Base-by-base conservation (phyloP, 2,797 vertebrate genomes). In the Trichosurus vulpecula region DNA sequence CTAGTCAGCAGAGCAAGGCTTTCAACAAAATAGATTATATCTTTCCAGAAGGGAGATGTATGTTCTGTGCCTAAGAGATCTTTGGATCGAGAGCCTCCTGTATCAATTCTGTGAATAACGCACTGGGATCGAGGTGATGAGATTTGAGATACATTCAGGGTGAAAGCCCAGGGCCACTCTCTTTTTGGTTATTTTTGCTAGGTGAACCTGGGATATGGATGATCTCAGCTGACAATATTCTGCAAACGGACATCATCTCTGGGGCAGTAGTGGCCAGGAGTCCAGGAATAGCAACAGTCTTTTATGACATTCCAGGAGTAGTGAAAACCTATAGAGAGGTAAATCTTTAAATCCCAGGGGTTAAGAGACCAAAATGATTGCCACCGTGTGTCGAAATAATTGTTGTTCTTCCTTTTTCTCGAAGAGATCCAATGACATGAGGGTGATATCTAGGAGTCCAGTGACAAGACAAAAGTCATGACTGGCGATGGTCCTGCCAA, bases 321-420 rank as follows among this genome's bases (percentile, higher is more conserved):
- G 97, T 98, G 90, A 98, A 96, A 97, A 98, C 98, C 13, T 98
- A 98, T 41, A 95, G 97, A 98, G 98, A 98, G 98, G 98, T 98
- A 97, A 97, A 89, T 52, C 56, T 47, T 91, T 14, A 1, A 25
- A 1, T 2, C 35, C 12, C 29, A 35, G 16, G 30, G 57, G 91
- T 92, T 25, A 92, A 92, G 35, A 94, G 52, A 54, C 61, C 53
- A 61, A 52, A 54, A 19, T 6, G 6, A 90, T 35, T 11, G 13
- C 52, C 94, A 81, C 54, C 52, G 41, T n/a, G 35, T 52, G 25
- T 52, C 55, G 35, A 4, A 81, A 25, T 51, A 51, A 87, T 27
- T 47, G 66, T 41, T 81, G 19, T 74, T 74, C 58, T 6, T 66
- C 14, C 25, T 47, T 93, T n/a, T 53, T 2, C 74, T 93, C 25